Percentiles rank a stretch among this genome's conserved stretches.
These are phyloP conservation scores for Amphipoea lucens DNA, from an alignment of 2,888 invertebrate species.

Conservation along the genomic window DNA sequence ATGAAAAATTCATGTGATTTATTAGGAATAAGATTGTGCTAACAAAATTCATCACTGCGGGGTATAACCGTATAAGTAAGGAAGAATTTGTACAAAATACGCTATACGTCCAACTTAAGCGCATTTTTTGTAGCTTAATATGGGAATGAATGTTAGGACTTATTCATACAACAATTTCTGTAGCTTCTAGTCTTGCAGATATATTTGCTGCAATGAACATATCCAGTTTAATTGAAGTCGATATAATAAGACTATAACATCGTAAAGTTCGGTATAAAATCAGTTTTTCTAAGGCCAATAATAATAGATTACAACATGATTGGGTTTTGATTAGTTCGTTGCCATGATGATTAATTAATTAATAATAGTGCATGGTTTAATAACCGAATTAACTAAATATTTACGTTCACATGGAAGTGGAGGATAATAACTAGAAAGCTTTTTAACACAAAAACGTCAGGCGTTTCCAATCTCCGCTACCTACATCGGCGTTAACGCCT, in stretches of 20 bases:
- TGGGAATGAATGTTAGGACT: not conserved
- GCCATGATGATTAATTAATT: not conserved
- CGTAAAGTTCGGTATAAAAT: not conserved
- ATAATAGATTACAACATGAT: not conserved
- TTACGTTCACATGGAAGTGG: not conserved
- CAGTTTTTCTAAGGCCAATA: not conserved
- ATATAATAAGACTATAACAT: not conserved
- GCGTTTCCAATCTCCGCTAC: not conserved
- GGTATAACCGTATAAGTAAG: constrained; percentile 53
- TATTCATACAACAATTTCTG: not conserved
- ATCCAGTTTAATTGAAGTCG: not conserved
- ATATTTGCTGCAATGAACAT: not conserved
- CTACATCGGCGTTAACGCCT: constrained; percentile 29
- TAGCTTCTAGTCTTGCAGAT: not conserved
- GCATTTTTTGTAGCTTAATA: constrained; percentile 4
- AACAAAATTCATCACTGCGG: constrained; percentile 65
- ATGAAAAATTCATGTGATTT: constrained; percentile 80
- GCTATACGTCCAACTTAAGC: constrained; percentile 2
- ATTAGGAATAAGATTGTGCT: constrained; percentile 64
- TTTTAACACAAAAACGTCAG: not conserved
- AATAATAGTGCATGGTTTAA: not conserved
- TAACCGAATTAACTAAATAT: not conserved
- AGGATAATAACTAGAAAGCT: not conserved
- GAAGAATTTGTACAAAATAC: constrained; percentile 37
- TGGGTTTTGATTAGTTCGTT: not conserved